These are phyloP conservation scores for Neuroscelio doddi DNA, from an alignment of 2,888 invertebrate species.

Conservation along the genomic window DNA sequence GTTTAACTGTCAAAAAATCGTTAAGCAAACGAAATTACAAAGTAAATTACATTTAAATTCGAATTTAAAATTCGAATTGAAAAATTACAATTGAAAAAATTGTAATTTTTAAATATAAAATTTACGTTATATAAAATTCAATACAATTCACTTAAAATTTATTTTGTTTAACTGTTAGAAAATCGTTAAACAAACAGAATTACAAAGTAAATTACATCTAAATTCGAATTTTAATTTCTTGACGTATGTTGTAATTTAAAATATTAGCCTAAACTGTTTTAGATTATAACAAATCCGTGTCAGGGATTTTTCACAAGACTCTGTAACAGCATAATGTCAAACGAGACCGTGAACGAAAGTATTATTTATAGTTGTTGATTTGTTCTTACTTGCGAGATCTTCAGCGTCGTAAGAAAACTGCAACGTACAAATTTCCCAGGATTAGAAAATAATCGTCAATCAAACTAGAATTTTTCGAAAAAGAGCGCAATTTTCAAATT, in stretches of 20 bases:
- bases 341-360: background rate
- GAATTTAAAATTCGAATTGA: too few species aligned
- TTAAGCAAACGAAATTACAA: too few species aligned
- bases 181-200: too few species aligned
- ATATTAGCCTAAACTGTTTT: too few species aligned
- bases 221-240: background rate
- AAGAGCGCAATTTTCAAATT: conserved; percentile 15
- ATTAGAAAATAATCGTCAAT: background rate
- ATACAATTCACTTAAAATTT: too few species aligned
- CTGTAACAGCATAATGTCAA: background rate
- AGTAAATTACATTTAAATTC: too few species aligned
- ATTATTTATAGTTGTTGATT: conserved; percentile 3
- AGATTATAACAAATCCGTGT: background rate
- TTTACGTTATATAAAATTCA: too few species aligned
- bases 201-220: background rate
- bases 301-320: background rate
- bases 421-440: conserved; percentile 1
- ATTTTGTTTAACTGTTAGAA: too few species aligned
- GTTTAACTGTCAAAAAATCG: too few species aligned
- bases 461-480: conserved; percentile 16
- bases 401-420: background rate
- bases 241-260: too few species aligned
- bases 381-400: conserved; percentile 5
- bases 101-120: too few species aligned
- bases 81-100: too few species aligned